Percentiles rank a stretch among this genome's conserved stretches.
Evolutionary conservation across 2,797 vertebrate species (phyloP).

Genomic region (Macropodus opercularis): DNA sequence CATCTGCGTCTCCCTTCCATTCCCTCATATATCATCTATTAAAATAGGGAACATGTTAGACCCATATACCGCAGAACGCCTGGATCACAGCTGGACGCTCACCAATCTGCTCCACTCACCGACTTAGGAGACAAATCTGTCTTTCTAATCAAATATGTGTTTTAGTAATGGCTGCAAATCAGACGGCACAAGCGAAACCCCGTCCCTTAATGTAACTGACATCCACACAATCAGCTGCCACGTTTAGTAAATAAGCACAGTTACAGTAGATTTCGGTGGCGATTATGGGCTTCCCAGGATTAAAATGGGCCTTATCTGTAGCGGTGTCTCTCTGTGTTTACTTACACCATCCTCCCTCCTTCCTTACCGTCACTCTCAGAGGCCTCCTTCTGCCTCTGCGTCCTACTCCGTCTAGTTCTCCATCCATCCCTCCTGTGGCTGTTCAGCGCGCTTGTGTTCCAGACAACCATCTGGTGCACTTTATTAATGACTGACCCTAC

Average conservation of each 20-base stretch:
- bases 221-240: constrained; percentile 7
- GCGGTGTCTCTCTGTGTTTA: constrained; percentile 25
- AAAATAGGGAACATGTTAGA: constrained; percentile 62
- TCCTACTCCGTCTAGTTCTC: constrained; percentile 55
- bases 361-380: constrained; percentile 20
- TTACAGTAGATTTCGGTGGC: too few species aligned
- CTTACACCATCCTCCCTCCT: constrained; percentile 23
- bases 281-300: too few species aligned
- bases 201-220: neutral
- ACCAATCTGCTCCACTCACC: constrained; percentile 9
- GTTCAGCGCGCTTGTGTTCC: constrained; percentile 77
- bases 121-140: constrained; percentile 14
- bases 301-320: neutral
- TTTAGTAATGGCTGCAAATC: constrained; percentile 8
- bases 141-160: constrained; percentile 18
- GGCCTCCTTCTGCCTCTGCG: constrained; percentile 36
- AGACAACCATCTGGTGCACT: constrained; percentile 82
- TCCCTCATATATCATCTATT: constrained; percentile 65
- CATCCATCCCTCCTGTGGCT: constrained; percentile 74
- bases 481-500: constrained; percentile 82
- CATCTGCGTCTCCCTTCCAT: constrained; percentile 58
- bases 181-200: neutral
- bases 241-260: constrained; percentile 15
- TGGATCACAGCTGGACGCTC: constrained; percentile 46
- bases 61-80: constrained; percentile 53